Conservation (phyloP, 2,113 vertebrate genomes). For the Lophura nycthemera region DNA sequence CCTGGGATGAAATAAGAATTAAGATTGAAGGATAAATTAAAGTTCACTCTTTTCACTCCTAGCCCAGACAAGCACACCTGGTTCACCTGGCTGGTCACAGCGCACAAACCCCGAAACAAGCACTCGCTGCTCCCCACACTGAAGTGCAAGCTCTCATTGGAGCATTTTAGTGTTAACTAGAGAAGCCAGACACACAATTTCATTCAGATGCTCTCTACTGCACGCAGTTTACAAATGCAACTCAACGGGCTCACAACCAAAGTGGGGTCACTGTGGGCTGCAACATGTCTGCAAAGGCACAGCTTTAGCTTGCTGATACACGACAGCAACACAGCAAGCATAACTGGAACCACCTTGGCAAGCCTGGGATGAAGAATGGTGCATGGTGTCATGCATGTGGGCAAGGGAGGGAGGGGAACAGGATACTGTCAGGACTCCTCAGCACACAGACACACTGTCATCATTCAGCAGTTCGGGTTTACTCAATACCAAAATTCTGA, state of each 20-base stretch:
- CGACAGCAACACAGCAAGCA: rapidly evolving
- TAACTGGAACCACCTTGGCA: not conserved
- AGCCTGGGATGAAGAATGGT: not conserved
- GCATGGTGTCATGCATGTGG: not conserved
- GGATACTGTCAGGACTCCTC: not conserved
- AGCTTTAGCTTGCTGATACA: not conserved
- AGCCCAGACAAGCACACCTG: not conserved
- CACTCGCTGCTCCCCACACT: rapidly evolving
- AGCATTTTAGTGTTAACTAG: not conserved
- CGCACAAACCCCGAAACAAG: not conserved
- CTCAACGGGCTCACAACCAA: not conserved
- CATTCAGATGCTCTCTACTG: not conserved
- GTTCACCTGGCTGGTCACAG: not conserved
- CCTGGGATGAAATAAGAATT: not conserved
- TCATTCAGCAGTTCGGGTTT: not conserved
- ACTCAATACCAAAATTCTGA: not conserved
- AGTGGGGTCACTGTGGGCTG: not conserved
- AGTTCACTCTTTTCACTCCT: not conserved
- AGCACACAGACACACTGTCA: not conserved
- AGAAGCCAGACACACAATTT: rapidly evolving
- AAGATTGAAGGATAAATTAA: not conserved
- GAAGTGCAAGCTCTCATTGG: not conserved
- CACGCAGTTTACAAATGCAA: not conserved
- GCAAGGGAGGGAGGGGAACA: not conserved
- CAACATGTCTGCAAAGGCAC: rapidly evolving